Conservation (phyloP, 1,140 invertebrate genomes). For the Sarcophaga peregrina region DNA sequence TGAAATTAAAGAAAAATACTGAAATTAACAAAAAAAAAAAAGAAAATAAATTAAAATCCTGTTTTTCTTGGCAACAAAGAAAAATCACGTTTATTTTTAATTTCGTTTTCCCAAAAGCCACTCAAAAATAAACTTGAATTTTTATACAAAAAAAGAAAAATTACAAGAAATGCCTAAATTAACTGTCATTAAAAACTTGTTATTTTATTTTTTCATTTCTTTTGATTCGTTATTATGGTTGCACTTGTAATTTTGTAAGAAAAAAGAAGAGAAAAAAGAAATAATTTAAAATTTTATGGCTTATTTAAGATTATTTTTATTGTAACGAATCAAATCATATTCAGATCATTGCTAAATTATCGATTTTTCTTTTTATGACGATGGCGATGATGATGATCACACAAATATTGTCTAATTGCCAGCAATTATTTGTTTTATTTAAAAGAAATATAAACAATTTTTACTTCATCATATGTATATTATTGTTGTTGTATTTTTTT, state of each 20-base stretch:
- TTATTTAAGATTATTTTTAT: constrained; percentile 5
- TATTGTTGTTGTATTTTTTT: constrained; percentile 29
- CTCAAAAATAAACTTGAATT: constrained; percentile 11
- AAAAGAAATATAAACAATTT: no score
- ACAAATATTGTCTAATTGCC: no score
- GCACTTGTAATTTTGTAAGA: not conserved
- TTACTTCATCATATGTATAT: not conserved
- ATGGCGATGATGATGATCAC: no score
- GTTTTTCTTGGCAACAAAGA: not conserved
- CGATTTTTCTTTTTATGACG: not conserved
- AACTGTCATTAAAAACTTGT: not conserved
- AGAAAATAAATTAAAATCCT: not conserved
- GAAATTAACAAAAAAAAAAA: not conserved
- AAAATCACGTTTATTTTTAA: not conserved
- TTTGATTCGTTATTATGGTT: not conserved
- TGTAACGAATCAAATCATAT: not conserved
- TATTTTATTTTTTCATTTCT: not conserved
- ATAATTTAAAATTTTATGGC: not conserved
- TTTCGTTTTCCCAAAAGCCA: not conserved
- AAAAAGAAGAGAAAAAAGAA: not conserved
- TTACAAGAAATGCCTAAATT: not conserved
- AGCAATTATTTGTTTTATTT: no score
- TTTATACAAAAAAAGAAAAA: not conserved
- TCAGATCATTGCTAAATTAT: constrained; percentile 26
- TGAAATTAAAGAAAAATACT: no score